Evolutionary conservation across 2,113 vertebrate species (phyloP), one percentile per base, ranked within the genome.

Genomic region (Mobula birostris): DNA sequence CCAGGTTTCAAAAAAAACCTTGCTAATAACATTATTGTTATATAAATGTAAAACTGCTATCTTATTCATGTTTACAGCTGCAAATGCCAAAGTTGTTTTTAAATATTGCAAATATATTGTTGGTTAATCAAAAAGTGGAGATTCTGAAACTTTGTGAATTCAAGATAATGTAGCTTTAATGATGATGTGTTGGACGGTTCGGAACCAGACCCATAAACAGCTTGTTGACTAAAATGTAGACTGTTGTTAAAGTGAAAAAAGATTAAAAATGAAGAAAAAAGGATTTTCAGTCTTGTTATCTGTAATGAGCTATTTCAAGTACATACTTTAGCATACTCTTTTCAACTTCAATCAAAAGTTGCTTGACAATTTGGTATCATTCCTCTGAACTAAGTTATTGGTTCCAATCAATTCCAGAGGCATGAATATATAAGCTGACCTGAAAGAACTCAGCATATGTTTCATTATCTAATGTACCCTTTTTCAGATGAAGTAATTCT

Each of bases 51-150:
- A 92, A 92, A 72, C 58, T 72, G 27, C 17, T 72, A 36, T 72
- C 9, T 74, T 72, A 27, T 93, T 36, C 66, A 93, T 93, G 91
- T 93, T 93, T 93, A 76, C 91, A 93, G 91, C 91, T 93, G 91
- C 36, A 93, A 74, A 93, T 21, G 91, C 91, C 91, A 93, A 93
- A 93, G 36, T 72, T 74, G 27, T 56, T 93, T 93, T 93, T 74
- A 93, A 93, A 40, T 74, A 70, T 7, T 21, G 27, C 9, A 40
- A 15, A 29, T 56, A 27, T 93, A 93, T 48, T 32, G 68, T 48
- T 5, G 21, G 58, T 66, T 74, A 24, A 40, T 74, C 74, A 29
- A 93, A 90, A 74, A 74, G n/a, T 40, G 90, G 66, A 93, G 91
- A 48, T 70, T 72, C 17, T 74, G 48, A 72, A 48, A 24, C 17